Evolutionary conservation across 2,888 invertebrate genomes (phyloP).

Genomic region (Ceraclea dissimilis): DNA sequence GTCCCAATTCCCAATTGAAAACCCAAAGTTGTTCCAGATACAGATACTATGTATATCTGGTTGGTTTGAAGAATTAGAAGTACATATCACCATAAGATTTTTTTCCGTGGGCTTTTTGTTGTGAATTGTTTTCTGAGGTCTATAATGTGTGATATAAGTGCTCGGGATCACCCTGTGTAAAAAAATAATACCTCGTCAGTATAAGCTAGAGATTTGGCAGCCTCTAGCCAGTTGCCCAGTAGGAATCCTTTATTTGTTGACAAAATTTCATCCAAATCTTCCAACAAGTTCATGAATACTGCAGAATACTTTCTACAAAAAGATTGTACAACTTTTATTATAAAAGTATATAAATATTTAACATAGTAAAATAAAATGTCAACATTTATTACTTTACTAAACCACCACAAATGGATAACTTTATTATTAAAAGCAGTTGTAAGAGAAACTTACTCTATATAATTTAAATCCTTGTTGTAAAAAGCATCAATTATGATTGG

Average conservation of each 20-base stretch:
- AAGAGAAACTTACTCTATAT: constrained; percentile 29
- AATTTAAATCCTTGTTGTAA: constrained; percentile 28
- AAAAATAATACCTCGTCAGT: constrained; percentile 36
- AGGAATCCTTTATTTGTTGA: constrained; percentile 58
- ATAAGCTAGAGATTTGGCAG: constrained; percentile 50
- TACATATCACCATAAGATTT: too few species aligned
- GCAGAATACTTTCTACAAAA: constrained; percentile 31
- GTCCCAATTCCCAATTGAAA: too few species aligned
- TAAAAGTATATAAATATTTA: too few species aligned
- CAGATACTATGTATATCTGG: too few species aligned
- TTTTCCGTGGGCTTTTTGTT: too few species aligned
- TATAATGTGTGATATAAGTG: background rate
- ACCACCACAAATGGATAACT: background rate
- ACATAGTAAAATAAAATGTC: background rate
- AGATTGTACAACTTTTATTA: background rate
- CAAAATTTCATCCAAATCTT: constrained; percentile 58
- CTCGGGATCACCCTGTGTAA: too few species aligned
- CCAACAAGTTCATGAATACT: constrained; percentile 47
- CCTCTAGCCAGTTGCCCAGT: constrained; percentile 62
- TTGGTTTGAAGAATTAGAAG: too few species aligned
- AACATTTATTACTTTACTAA: too few species aligned
- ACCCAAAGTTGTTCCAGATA: too few species aligned
- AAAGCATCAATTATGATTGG: constrained; percentile 43
- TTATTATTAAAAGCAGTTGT: background rate
- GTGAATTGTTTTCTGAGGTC: background rate